Percentiles rank a stretch among this genome's conserved stretches.
Evolutionary conservation across 2,113 vertebrate species (phyloP).

Genomic region (Lepus timidus): DNA sequence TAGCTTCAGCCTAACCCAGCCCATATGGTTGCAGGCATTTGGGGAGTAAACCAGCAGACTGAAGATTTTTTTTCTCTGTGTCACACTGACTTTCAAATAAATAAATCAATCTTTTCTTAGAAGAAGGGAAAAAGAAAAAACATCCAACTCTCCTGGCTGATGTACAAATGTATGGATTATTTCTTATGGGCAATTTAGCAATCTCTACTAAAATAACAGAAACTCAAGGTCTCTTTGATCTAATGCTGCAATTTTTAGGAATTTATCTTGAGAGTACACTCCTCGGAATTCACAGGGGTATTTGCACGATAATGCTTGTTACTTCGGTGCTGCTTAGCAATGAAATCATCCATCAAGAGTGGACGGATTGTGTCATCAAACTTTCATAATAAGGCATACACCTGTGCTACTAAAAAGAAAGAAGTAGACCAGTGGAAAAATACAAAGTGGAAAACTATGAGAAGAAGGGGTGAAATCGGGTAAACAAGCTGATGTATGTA

Average conservation of each 20-base stretch:
- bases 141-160: not conserved
- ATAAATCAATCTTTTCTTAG: too few relatives aligned
- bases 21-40: too few relatives aligned
- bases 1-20: too few relatives aligned
- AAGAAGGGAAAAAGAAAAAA: too few relatives aligned
- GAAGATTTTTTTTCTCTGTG: too few relatives aligned
- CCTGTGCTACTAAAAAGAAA: not conserved
- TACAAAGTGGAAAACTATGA: not conserved
- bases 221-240: not conserved
- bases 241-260: not conserved
- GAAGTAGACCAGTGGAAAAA: not conserved
- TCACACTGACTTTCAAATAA: too few relatives aligned
- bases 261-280: not conserved
- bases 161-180: conserved; percentile 1
- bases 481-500: not conserved
- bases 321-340: not conserved
- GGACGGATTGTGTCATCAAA: not conserved
- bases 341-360: not conserved
- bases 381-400: not conserved
- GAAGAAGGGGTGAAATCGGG: not conserved
- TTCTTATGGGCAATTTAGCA: not conserved
- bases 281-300: not conserved
- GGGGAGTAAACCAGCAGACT: too few relatives aligned
- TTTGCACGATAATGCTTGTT: not conserved
- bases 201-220: not conserved